Conservation (phyloP, 2,113 vertebrate genomes). For the Larimichthys polyactis region DNA sequence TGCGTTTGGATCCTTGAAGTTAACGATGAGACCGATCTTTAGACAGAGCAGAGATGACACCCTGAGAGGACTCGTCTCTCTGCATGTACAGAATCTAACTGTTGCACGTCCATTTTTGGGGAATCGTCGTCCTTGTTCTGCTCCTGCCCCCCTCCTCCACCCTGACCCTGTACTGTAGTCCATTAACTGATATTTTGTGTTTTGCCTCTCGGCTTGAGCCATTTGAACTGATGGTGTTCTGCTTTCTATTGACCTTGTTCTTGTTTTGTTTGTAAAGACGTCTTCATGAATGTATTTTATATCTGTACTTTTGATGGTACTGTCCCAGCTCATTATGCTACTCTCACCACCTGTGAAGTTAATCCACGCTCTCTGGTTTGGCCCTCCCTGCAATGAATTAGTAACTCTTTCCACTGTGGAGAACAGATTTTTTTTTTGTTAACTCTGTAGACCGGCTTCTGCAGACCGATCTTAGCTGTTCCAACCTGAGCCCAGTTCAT, state of each 20-base stretch:
- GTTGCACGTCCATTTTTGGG: slow-evolving; percentile 25
- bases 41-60: neutral
- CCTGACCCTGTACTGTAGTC: slow-evolving; percentile 34
- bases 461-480: slow-evolving; percentile 25
- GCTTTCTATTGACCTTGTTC: slow-evolving; percentile 50
- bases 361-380: slow-evolving; percentile 16
- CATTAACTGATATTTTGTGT: slow-evolving; percentile 46
- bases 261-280: slow-evolving; percentile 59
- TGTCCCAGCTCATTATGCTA: slow-evolving; percentile 56
- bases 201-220: slow-evolving; percentile 45
- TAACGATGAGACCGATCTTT: neutral
- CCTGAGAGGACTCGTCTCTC: neutral
- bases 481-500: slow-evolving; percentile 9
- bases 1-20: neutral
- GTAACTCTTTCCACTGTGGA: slow-evolving; percentile 2
- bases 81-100: slow-evolving; percentile 17
- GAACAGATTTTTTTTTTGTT: neutral
- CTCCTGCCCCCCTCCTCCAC: neutral
- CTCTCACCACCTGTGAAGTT: slow-evolving; percentile 42
- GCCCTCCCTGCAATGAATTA: slow-evolving; percentile 7
- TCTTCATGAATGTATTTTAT: slow-evolving; percentile 84
- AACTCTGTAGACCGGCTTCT: slow-evolving; percentile 32
- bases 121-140: slow-evolving; percentile 1
- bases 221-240: slow-evolving; percentile 59
- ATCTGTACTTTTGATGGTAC: slow-evolving; percentile 51